Evolutionary conservation across 2,888 invertebrate genomes (phyloP).

Genomic region (Phasia obesa): DNA sequence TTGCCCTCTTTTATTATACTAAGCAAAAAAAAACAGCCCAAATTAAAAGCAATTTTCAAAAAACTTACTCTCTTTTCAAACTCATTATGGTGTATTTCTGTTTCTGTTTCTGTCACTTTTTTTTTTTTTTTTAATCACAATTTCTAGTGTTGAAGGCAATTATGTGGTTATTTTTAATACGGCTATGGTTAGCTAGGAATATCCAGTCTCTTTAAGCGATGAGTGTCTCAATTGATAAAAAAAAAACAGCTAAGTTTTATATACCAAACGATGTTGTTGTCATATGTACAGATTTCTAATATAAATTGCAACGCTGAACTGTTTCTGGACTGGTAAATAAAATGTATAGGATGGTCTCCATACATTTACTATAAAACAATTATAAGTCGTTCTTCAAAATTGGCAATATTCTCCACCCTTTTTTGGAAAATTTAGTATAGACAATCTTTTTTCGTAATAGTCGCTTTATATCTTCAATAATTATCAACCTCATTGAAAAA

Average conservation of each 20-base stretch:
- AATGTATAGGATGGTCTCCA: too few relatives aligned
- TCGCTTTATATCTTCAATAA: too few relatives aligned
- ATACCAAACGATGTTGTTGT: too few relatives aligned
- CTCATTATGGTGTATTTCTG: background rate
- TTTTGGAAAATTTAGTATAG: too few relatives aligned
- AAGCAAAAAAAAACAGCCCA: constrained; percentile 6
- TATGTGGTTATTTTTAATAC: constrained; percentile 58
- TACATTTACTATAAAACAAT: too few relatives aligned
- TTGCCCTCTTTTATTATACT: background rate
- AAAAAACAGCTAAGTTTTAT: background rate
- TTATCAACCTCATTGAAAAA: too few relatives aligned
- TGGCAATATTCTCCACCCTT: too few relatives aligned
- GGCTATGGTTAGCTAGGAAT: background rate
- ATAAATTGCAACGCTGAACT: too few relatives aligned
- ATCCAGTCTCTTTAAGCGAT: background rate
- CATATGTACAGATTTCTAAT: background rate
- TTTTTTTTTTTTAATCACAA: constrained; percentile 55
- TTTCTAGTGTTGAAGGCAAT: constrained; percentile 61
- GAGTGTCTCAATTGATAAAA: constrained; percentile 21
- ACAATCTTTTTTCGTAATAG: too few relatives aligned
- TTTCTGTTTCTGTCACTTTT: too few relatives aligned
- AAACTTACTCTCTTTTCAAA: constrained; percentile 1
- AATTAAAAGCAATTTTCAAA: constrained; percentile 46
- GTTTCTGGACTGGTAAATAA: too few relatives aligned
- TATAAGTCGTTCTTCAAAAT: too few relatives aligned